A percentile compares a stretch with the other conserved stretches of the same genome.
Conservation (phyloP, 2,113 vertebrate genomes). For the Amphiprion ocellaris region DNA sequence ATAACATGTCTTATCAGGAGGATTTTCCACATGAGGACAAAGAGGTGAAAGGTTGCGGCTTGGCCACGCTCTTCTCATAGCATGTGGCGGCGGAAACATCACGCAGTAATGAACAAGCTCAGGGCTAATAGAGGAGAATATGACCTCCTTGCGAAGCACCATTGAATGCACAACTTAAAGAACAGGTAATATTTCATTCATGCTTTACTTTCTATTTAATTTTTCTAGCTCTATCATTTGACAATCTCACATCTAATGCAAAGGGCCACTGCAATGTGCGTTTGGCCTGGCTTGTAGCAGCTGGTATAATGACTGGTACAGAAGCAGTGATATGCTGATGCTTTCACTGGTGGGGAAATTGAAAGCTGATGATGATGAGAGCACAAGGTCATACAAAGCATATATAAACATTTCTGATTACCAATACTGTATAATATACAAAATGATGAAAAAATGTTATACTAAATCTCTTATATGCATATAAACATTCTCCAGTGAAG, state of each 20-base stretch:
- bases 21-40: conserved; percentile 88
- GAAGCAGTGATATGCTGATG: conserved; percentile 7
- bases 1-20: conserved; percentile 83
- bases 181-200: conserved; percentile 36
- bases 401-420: conserved; percentile 11
- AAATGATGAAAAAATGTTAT: background rate
- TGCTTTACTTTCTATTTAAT: conserved; percentile 26
- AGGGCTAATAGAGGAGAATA: conserved; percentile 75
- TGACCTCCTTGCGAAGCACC: conserved; percentile 25
- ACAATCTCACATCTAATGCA: conserved; percentile 31
- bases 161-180: conserved; percentile 34
- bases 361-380: background rate
- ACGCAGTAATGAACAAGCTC: conserved; percentile 82
- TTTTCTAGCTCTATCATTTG: conserved; percentile 15
- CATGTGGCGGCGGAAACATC: conserved; percentile 72
- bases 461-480: conserved; percentile 1
- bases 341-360: conserved; percentile 13
- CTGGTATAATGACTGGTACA: conserved; percentile 1
- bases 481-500: conserved; percentile 23
- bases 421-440: background rate
- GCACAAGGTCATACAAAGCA: background rate
- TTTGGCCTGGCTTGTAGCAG: conserved; percentile 1
- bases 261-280: conserved; percentile 8
- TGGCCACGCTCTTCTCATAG: conserved; percentile 64
- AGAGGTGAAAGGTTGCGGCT: conserved; percentile 85